Base-by-base conservation (phyloP, 2,797 vertebrate genomes). In the Rhynchonycteris naso region DNA sequence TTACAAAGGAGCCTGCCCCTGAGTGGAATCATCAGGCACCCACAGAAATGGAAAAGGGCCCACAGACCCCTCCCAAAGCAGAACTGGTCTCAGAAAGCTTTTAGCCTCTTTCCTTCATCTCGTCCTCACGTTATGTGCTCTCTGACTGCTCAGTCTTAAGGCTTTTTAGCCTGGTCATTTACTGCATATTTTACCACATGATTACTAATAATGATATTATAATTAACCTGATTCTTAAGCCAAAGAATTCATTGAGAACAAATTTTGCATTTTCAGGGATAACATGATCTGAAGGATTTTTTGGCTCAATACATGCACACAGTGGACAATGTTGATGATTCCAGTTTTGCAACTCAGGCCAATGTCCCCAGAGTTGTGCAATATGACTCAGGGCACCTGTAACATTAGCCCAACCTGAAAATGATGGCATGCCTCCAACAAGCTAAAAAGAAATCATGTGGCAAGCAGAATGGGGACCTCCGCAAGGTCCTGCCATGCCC, bases 241-340 rank as follows among this genome's bases (percentile, higher is more conserved):
- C 59, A 82, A 93, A 58, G 58, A 93, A 96, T 76, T 84, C 30
- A 28, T 2, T n/a, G 47, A 96, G 80, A 95, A 92, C 13, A 84
- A 84, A 96, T 84, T 69, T 96, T 95, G 86, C 66, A 0, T 72
- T 97, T 94, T 89, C 86, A 97, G 1, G 4, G 0, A 96, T 79
- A 96, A 97, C 85, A 89, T 88, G 3, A 4, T 94, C 30, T 19
- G 38, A 91, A 94, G 97, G 94, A 98, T 79, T 84, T 98, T 58
- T 26, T 80, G 26, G 81, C 90, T 97, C 92, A 89, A 80, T 38
- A 96, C 88, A 96, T 84, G 94, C 1, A 5, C 90, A 80, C n/a
- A 61, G 47, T 4, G 4, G 1, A 52, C 1, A 1, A 15, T 38
- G 33, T 54, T 38, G 75, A 7, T 2, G 12, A 28, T 11, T 56